These are phyloP conservation scores for Helicoverpa assulta DNA, from an alignment of 2,888 invertebrate species.

Conservation along the genomic window DNA sequence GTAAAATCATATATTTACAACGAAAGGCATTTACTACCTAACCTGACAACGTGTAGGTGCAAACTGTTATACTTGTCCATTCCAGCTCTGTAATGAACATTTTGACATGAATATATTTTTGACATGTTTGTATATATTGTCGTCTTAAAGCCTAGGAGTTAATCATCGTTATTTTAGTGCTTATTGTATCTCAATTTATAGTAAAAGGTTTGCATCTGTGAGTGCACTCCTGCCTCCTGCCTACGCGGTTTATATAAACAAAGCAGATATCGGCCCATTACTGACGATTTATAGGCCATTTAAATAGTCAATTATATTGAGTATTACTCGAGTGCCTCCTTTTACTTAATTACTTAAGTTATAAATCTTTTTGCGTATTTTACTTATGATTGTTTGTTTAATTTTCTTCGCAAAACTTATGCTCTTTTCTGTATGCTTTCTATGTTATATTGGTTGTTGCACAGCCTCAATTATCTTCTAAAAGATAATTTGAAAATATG, in stretches of 20 bases:
- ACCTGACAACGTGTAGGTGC: conserved; percentile 46
- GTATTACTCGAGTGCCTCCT: conserved; percentile 63
- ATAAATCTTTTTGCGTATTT: conserved; percentile 28
- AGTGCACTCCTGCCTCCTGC: conserved; percentile 62
- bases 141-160: conserved; percentile 18
- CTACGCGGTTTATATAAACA: conserved; percentile 69
- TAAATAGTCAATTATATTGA: conserved; percentile 76
- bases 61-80: conserved; percentile 26
- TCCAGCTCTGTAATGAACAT: conserved; percentile 7
- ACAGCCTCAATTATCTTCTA: neutral
- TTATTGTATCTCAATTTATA: conserved; percentile 52
- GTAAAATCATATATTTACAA: conserved; percentile 30
- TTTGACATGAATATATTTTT: conserved; percentile 42
- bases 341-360: conserved; percentile 66
- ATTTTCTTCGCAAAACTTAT: conserved; percentile 10
- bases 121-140: conserved; percentile 21
- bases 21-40: conserved; percentile 22
- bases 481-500: neutral
- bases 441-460: conserved; percentile 25
- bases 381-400: conserved; percentile 18
- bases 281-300: conserved; percentile 75
- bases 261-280: conserved; percentile 76
- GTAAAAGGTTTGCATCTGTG: conserved; percentile 51
- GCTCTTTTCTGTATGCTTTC: neutral
- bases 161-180: conserved; percentile 42